A percentile compares a stretch with the other conserved stretches of the same genome.
Conservation (phyloP, 2,888 invertebrate genomes). For the Cheilosia vernalis region DNA sequence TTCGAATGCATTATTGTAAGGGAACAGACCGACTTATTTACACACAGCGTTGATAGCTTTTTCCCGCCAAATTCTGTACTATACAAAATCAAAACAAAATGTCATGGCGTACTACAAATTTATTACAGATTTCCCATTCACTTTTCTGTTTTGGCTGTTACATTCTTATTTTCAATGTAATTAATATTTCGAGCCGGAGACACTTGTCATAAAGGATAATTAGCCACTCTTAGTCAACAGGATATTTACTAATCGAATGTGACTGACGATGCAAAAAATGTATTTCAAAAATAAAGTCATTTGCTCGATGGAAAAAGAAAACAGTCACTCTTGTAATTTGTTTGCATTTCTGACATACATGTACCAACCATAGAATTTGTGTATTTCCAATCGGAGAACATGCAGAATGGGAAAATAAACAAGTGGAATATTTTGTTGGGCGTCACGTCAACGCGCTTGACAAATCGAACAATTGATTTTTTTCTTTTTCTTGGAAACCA, state of each 20-base stretch:
- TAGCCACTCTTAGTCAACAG: background rate
- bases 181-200: slow-evolving; percentile 6
- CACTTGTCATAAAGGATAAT: slow-evolving; percentile 34
- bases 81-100: too few species aligned
- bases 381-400: slow-evolving; percentile 9
- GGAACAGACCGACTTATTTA: too few species aligned
- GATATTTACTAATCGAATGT: slow-evolving; percentile 22
- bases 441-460: slow-evolving; percentile 10
- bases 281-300: slow-evolving; percentile 34
- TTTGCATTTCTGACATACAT: slow-evolving; percentile 15
- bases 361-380: slow-evolving; percentile 13
- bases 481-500: background rate
- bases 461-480: slow-evolving; percentile 33
- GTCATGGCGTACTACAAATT: background rate
- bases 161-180: background rate
- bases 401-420: slow-evolving; percentile 49
- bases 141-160: background rate
- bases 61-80: too few species aligned
- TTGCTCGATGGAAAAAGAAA: slow-evolving; percentile 11
- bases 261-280: slow-evolving; percentile 1
- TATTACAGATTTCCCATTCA: background rate
- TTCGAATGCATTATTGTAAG: too few species aligned
- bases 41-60: too few species aligned
- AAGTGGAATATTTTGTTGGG: slow-evolving; percentile 26
- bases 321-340: slow-evolving; percentile 4